A percentile compares a stretch with the other conserved stretches of the same genome.
phyloP scores from a whole-genome alignment of 2,888 invertebrate species.

The Diadromus collaris region DNA sequence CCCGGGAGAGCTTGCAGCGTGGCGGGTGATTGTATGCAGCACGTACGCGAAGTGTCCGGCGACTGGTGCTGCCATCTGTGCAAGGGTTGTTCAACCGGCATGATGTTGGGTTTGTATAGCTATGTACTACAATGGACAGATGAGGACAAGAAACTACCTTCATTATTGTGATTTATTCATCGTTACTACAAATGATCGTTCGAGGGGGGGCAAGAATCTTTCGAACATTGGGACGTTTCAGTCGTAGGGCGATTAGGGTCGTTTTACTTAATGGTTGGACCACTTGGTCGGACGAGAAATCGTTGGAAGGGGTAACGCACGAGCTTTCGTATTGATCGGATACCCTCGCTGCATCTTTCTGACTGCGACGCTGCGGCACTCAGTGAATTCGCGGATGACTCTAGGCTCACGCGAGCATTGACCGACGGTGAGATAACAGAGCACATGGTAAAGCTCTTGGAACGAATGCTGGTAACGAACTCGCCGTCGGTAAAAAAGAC shows the following conservation, averaged over 20 bases:
- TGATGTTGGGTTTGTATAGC: not conserved
- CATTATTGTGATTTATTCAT: conserved; percentile 13
- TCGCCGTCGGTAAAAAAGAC: conserved; percentile 29
- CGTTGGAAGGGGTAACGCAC: conserved; percentile 11
- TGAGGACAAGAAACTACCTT: not conserved
- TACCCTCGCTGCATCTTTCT: not conserved
- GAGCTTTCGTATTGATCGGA: conserved; percentile 51
- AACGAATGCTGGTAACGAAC: conserved; percentile 38
- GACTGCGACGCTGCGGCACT: conserved; percentile 29
- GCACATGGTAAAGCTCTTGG: not conserved
- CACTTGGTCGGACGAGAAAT: conserved; percentile 5
- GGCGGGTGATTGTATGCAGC: conserved; percentile 4
- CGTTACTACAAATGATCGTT: not conserved
- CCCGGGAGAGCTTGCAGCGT: conserved; percentile 31
- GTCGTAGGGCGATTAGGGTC: not conserved
- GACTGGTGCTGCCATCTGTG: conserved; percentile 39
- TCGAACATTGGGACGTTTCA: not conserved
- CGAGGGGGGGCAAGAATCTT: not conserved
- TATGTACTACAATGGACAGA: not conserved
- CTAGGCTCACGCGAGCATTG: conserved; percentile 6
- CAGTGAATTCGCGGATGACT: conserved; percentile 21
- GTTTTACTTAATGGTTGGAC: conserved; percentile 13
- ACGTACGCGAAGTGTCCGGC: conserved; percentile 10
- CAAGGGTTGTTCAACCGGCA: conserved; percentile 22
- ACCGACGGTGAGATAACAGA: conserved; percentile 29